phyloP scores from a whole-genome alignment of 2,888 invertebrate genomes.

The Trissoscelio sp. region DNA sequence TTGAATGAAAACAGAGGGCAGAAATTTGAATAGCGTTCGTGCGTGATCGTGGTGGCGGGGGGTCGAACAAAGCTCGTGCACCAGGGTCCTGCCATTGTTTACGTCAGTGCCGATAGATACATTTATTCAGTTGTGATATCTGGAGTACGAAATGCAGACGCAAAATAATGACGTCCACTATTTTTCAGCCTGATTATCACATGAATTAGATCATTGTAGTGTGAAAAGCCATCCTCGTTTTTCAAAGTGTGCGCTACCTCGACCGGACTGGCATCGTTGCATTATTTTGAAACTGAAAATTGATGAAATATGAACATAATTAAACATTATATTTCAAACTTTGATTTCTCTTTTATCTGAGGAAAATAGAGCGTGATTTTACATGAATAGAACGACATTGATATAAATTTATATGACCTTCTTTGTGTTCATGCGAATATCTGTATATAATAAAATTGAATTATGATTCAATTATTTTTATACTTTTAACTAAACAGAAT shows the following conservation, averaged over 20 bases:
- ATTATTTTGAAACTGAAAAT: neutral
- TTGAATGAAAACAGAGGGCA: constrained; percentile 11
- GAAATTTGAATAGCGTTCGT: constrained; percentile 36
- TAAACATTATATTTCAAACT: neutral
- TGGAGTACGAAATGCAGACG: constrained; percentile 1
- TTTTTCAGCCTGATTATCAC: constrained; percentile 33
- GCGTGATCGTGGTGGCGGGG: constrained; percentile 19
- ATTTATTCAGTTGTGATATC: constrained; percentile 30
- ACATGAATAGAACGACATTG: constrained; percentile 9
- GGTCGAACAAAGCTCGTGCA: constrained; percentile 15
- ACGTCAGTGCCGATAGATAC: constrained; percentile 15
- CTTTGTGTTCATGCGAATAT: neutral
- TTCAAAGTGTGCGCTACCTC: neutral
- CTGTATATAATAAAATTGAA: neutral
- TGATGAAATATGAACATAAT: neutral
- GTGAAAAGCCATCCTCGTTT: constrained; percentile 14
- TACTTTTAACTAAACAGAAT: too few relatives aligned
- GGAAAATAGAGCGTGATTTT: constrained; percentile 3
- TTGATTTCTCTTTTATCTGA: neutral
- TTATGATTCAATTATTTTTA: neutral
- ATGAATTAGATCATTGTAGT: constrained; percentile 24
- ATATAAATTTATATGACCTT: neutral
- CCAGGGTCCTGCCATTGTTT: constrained; percentile 37
- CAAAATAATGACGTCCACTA: constrained; percentile 17
- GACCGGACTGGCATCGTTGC: neutral